Percentiles rank a stretch among this genome's conserved stretches.
These are phyloP conservation scores for Euglossa dilemma DNA, from an alignment of 1,140 invertebrate genomes.

Conservation along the genomic window DNA sequence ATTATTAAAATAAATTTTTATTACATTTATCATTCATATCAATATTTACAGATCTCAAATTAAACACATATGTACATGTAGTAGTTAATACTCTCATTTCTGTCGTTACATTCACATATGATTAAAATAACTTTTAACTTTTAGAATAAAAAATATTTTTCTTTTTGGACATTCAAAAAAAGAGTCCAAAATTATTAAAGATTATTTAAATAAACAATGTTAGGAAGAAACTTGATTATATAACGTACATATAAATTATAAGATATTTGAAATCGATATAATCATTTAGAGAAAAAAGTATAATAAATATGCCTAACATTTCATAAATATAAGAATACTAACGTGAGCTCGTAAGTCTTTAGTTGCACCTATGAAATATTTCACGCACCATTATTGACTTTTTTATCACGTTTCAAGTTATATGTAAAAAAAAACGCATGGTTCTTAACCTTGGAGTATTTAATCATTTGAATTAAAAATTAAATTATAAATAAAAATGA, in stretches of 20 bases:
- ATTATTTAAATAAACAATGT: constrained; percentile 1
- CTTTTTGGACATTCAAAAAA: constrained; percentile 7
- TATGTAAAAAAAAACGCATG: constrained; percentile 11
- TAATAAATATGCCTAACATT: constrained; percentile 6
- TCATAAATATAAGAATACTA: constrained; percentile 18
- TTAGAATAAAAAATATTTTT: constrained; percentile 49
- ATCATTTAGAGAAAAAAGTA: not conserved
- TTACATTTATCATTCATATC: constrained; percentile 58
- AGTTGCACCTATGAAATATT: constrained; percentile 40
- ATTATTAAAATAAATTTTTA: constrained; percentile 69
- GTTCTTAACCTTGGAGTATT: constrained; percentile 21
- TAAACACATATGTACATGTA: constrained; percentile 58
- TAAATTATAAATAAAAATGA: constrained; percentile 21
- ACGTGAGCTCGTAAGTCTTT: constrained; percentile 36
- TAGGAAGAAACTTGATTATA: constrained; percentile 26
- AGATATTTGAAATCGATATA: constrained; percentile 11
- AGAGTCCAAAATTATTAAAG: constrained; percentile 15
- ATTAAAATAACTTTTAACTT: constrained; percentile 34
- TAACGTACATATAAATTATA: constrained; percentile 16
- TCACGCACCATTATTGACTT: constrained; percentile 47
- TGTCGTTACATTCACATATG: constrained; percentile 6
- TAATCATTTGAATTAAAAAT: constrained; percentile 11
- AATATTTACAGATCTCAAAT: constrained; percentile 63
- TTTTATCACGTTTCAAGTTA: constrained; percentile 32
- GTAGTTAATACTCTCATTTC: constrained; percentile 20